Conservation (phyloP, 2,113 vertebrate species). For the Oxyruncus cristatus region DNA sequence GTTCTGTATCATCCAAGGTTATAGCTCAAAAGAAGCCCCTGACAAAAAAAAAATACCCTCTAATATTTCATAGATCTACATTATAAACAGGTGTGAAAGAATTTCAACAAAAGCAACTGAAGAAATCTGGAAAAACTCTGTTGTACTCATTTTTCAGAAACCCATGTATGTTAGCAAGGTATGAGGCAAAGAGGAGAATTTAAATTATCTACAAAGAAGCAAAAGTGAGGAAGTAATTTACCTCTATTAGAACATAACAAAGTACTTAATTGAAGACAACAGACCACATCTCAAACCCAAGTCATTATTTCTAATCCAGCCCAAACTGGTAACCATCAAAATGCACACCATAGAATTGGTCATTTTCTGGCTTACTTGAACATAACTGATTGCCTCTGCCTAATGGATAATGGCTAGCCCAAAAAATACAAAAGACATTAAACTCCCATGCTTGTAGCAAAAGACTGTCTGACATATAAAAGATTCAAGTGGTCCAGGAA, state of each 20-base stretch:
- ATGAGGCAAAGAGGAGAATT: background rate
- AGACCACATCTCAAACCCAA: background rate
- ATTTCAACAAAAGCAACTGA: background rate
- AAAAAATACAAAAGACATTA: background rate
- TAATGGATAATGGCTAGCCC: background rate
- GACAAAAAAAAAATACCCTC: background rate
- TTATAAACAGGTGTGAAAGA: background rate
- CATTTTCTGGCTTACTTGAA: background rate
- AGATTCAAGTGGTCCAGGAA: background rate
- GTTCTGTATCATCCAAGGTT: conserved; percentile 11
- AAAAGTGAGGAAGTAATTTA: background rate
- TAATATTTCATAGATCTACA: background rate
- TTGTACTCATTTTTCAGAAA: background rate
- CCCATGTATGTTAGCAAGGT: background rate
- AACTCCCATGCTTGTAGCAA: background rate
- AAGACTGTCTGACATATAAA: background rate
- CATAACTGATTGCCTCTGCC: background rate
- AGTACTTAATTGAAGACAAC: background rate
- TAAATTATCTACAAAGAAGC: background rate
- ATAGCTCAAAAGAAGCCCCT: background rate
- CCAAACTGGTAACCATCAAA: background rate
- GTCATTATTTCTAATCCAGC: background rate
- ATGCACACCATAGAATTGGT: rapidly evolving
- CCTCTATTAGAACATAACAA: background rate
- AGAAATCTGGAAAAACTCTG: background rate